Conservation (phyloP, 2,888 invertebrate genomes). For the Netelia virgata region DNA sequence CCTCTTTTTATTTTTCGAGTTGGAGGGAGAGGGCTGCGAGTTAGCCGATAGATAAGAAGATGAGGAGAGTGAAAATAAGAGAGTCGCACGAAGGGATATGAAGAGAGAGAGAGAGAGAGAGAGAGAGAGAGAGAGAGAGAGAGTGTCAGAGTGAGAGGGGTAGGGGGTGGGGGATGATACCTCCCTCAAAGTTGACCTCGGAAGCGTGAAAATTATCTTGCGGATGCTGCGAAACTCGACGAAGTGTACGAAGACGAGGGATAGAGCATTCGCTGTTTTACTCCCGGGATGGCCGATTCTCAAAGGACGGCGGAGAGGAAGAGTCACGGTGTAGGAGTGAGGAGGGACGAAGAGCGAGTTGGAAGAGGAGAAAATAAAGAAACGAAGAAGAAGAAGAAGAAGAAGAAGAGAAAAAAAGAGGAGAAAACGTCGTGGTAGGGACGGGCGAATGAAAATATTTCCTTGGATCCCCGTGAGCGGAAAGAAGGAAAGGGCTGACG, state of each 20-base stretch:
- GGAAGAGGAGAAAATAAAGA: conserved; percentile 37
- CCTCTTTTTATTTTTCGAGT: conserved; percentile 43
- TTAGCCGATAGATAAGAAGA: conserved; percentile 64
- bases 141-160: conserved; percentile 2
- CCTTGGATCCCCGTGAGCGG: conserved; percentile 31
- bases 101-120: not conserved
- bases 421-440: conserved; percentile 33
- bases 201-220: conserved; percentile 70
- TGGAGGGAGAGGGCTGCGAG: conserved; percentile 19
- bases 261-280: conserved; percentile 54
- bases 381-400: conserved; percentile 26
- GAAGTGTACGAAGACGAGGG: conserved; percentile 51
- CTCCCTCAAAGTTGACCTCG: conserved; percentile 64
- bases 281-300: conserved; percentile 47
- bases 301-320: conserved; percentile 17
- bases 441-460: conserved; percentile 63
- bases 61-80: conserved; percentile 27
- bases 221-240: conserved; percentile 67
- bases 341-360: conserved; percentile 23
- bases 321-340: conserved; percentile 5
- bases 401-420: conserved; percentile 9
- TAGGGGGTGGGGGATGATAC: conserved; percentile 15
- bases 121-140: conserved; percentile 14
- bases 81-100: not conserved
- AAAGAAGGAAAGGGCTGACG: conserved; percentile 58